Evolutionary conservation across 1,140 invertebrate genomes (phyloP), one percentile per base, ranked within the genome.

Genomic region (Steinernema feltiae): DNA sequence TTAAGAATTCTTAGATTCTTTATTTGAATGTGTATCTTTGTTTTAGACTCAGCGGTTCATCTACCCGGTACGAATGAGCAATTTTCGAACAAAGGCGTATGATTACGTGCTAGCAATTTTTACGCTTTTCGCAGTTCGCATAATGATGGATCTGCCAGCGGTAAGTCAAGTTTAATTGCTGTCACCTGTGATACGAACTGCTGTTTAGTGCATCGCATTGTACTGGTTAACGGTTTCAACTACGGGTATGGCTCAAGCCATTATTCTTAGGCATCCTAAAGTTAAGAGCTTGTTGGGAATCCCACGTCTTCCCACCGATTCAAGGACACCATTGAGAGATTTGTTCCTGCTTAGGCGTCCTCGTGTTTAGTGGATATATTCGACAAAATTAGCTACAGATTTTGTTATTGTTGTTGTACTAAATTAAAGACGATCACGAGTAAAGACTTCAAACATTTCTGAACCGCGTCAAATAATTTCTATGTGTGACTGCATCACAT

Each of bases 171-270:
- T 29, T 24, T 21, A 48, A 71, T 48, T 74, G 30, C 15, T 12
- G 21, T 27, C 18, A 15, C 27, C 18, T 72, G 1, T 71, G 70
- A 21, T 30, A 32, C 18, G n/a, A 29, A 21, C 30, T 70, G 3
- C 18, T 70, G 32, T 83, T 74, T 63, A 84, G 82, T 84, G 82
- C 48, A 79, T 85, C 69, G 74, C 82, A 0, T 35, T 84, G 3
- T 84, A 84, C 70, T 85, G 83, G 82, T 69, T 83, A n/a, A 74
- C 75, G 12, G 71, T 85, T 12, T 79, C 78, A 21, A 74, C 48
- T 0, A 85, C 71, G 32, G 79, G 83, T 69, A 74, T 84, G 72
- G 69, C 75, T 2, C 80, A 85, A 74, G 73, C 75, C 1, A 72
- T 83, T n/a, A 24, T 85, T 2, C 73, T 84, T 0, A 72, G 83